phyloP scores from a whole-genome alignment of 1,140 invertebrate species.

The Caenorhabditis brenneri region DNA sequence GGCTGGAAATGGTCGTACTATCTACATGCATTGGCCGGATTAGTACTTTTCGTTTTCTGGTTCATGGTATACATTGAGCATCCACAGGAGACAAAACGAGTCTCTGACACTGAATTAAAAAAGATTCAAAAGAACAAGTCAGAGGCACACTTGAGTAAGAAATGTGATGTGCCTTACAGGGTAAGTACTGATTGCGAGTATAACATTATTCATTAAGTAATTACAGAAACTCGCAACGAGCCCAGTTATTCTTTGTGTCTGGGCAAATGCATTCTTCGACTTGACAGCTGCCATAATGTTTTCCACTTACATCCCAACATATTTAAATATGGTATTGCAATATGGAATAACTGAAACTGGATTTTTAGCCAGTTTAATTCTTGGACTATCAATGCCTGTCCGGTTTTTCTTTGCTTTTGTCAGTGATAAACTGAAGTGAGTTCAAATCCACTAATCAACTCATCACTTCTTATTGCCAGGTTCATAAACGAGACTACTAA shows the following conservation, averaged over 20 bases:
- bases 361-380: background rate
- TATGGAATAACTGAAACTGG: conserved; percentile 7
- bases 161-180: conserved; percentile 3
- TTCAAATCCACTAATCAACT: background rate
- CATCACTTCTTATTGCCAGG: background rate
- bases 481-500: background rate
- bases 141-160: conserved; percentile 12
- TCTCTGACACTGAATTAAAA: background rate
- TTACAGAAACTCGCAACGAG: conserved; percentile 32
- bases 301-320: conserved; percentile 19
- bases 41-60: conserved; percentile 34
- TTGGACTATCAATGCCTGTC: background rate
- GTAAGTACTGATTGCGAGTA: conserved; percentile 1
- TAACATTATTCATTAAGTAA: background rate
- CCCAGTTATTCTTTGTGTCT: conserved; percentile 41
- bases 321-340: conserved; percentile 32
- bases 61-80: conserved; percentile 34
- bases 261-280: conserved; percentile 36
- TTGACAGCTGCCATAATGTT: conserved; percentile 36
- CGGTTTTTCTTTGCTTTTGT: background rate
- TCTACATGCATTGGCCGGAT: conserved; percentile 14
- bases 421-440: conserved; percentile 44
- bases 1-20: conserved; percentile 45
- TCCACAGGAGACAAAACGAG: background rate
- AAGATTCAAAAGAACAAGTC: conserved; percentile 44